Evolutionary conservation across 2,113 vertebrate species (phyloP), one percentile per base, ranked within the genome.

Genomic region (Pholis gunnellus): DNA sequence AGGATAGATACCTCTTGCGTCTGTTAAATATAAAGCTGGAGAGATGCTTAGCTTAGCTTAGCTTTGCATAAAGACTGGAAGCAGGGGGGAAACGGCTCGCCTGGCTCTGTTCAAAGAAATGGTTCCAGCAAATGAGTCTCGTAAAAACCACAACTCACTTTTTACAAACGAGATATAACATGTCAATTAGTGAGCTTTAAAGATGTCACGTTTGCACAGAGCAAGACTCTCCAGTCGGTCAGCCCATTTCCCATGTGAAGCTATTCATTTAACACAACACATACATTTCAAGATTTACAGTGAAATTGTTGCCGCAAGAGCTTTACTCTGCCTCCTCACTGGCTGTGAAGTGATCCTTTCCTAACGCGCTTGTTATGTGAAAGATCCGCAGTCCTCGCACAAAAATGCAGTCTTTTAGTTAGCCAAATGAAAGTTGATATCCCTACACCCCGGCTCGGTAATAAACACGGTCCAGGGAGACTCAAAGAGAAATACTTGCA

Each of bases 401-500:
- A 10, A n/a, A 44, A 38, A 40, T 20, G 6, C 22, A 20, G 18
- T 54, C 3, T 52, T 27, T 66, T 66, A 40, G 34, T 74, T 44
- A 36, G 57, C 34, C 54, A 29, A 18, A 72, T 72, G 1, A 57
- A 60, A 46, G 13, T n/a, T 44, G 25, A 8, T 36, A 14, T 44
- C 18, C 17, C 38, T 31, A 15, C 20, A 17, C 72, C 42, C 42
- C 15, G 31, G 27, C 56, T 61, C 5, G 1, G 60, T 13, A 11
- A 36, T 15, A 36, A 18, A 48, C 31, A 27, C 69, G 10, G 36
- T 20, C 8, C 9, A 29, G 10, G 29, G 46, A 20, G 17, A 38
- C n/a, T 65, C 73, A 38, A 17, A 74, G 44, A 57, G 15, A 14
- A 72, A 22, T 9, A 31, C 5, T 72, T 72, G 54, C 70, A 59